A percentile compares a stretch with the other conserved stretches of the same genome.
These are phyloP conservation scores for Calypte anna DNA, from an alignment of 2,113 vertebrate species.

Conservation along the genomic window DNA sequence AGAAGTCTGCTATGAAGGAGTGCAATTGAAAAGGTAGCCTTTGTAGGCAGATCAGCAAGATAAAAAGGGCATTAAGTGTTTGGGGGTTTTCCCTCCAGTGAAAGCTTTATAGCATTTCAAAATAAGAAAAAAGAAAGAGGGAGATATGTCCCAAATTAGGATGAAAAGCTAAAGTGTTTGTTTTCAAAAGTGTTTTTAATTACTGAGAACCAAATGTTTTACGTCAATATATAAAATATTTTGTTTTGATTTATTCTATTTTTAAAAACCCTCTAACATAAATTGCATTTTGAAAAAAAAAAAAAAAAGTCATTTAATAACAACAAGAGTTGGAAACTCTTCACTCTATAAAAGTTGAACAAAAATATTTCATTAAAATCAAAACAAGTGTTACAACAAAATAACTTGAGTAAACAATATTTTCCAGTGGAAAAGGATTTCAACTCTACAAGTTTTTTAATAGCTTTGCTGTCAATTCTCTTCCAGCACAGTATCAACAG, in stretches of 20 bases:
- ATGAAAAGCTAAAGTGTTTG: slow-evolving; percentile 22
- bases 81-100: not conserved
- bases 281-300: slow-evolving; percentile 28
- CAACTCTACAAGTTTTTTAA: not conserved
- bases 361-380: slow-evolving; percentile 24
- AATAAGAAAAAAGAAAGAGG: not conserved
- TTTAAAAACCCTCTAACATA: slow-evolving; percentile 1
- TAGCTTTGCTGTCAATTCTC: not conserved
- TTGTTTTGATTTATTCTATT: slow-evolving; percentile 58
- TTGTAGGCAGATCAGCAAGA: not conserved
- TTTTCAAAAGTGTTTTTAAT: slow-evolving; percentile 61
- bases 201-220: slow-evolving; percentile 43
- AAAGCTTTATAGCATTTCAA: not conserved
- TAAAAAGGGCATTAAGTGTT: not conserved
- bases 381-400: not conserved
- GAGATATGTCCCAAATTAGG: not conserved
- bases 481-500: not conserved
- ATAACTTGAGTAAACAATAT: not conserved
- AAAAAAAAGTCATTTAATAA: slow-evolving; percentile 8
- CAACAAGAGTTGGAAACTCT: slow-evolving; percentile 25
- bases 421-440: not conserved
- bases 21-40: not conserved
- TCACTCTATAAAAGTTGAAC: slow-evolving; percentile 22
- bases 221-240: slow-evolving; percentile 43
- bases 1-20: not conserved